phyloP scores from a whole-genome alignment of 23 tunicate species.

The Pegea sp. region DNA sequence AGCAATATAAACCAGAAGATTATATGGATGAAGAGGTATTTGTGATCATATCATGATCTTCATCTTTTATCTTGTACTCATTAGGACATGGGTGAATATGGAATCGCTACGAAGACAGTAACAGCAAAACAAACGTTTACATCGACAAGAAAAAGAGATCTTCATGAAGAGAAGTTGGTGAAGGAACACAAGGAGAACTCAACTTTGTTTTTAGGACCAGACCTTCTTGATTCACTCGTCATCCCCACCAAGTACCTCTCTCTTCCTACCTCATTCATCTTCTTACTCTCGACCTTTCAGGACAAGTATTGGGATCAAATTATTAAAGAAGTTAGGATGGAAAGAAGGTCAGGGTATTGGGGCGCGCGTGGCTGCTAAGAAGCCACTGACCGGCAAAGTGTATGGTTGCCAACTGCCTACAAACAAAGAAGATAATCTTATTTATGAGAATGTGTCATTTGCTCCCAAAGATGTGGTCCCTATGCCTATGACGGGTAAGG shows the following conservation, averaged over 20 bases:
- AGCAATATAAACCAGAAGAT: constrained; percentile 31
- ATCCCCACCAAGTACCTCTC: constrained; percentile 22
- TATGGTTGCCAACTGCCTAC: constrained; percentile 28
- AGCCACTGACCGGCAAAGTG: constrained; percentile 2
- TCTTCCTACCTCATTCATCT: not conserved
- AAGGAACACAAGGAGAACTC: constrained; percentile 22
- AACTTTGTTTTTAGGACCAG: constrained; percentile 45
- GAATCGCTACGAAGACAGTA: constrained; percentile 50
- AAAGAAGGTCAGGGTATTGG: constrained; percentile 86
- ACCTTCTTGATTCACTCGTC: constrained; percentile 36
- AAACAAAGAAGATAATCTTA: too few relatives aligned
- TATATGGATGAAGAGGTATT: constrained; percentile 91
- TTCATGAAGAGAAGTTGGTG: constrained; percentile 17
- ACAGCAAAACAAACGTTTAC: constrained; percentile 17
- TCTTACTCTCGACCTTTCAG: constrained; percentile 4
- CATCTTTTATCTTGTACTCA: not conserved
- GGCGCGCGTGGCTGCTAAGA: constrained; percentile 15
- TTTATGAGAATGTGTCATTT: constrained; percentile 33
- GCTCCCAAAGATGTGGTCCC: constrained; percentile 54
- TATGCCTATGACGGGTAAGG: constrained; percentile 7
- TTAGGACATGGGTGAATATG: constrained; percentile 59
- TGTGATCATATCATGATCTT: not conserved
- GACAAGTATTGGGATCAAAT: constrained; percentile 45
- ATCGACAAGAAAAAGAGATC: constrained; percentile 4
- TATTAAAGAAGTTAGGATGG: constrained; percentile 74